These are phyloP conservation scores for Geothlypis trichas DNA, from an alignment of 2,113 vertebrate genomes.

Conservation along the genomic window DNA sequence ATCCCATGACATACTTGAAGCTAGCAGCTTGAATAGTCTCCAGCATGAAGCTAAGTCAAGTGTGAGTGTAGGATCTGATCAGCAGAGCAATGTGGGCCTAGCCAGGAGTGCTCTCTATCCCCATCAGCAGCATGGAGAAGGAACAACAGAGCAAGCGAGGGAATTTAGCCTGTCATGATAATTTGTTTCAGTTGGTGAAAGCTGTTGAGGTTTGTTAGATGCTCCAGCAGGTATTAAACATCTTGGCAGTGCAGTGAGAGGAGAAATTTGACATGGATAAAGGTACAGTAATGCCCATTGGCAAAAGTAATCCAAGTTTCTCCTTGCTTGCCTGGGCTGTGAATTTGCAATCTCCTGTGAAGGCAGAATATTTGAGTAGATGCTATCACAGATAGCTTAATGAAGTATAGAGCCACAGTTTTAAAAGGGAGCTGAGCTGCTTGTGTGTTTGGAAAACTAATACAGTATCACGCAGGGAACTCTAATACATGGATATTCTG, in stretches of 20 bases:
- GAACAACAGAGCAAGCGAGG: background rate
- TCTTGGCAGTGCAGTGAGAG: background rate
- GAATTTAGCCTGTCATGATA: background rate
- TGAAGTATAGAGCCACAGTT: background rate
- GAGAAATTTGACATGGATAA: background rate
- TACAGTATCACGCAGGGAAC: background rate
- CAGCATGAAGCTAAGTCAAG: background rate
- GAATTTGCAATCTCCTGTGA: background rate
- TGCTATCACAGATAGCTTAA: background rate
- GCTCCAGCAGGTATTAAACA: background rate
- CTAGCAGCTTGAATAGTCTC: background rate
- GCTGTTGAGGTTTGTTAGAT: background rate
- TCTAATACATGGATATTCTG: background rate
- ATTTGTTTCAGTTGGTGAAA: constrained; percentile 4
- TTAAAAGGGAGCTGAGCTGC: background rate
- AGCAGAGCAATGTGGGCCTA: background rate
- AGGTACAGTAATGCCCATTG: background rate
- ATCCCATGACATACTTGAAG: background rate
- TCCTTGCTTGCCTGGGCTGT: background rate
- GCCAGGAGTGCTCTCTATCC: background rate
- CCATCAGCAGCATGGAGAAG: background rate
- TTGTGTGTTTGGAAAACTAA: background rate
- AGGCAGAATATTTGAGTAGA: background rate
- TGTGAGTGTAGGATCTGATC: background rate
- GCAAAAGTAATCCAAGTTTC: background rate